These are phyloP conservation scores for Thera obeliscata DNA, from an alignment of 2,888 invertebrate species.

Conservation along the genomic window DNA sequence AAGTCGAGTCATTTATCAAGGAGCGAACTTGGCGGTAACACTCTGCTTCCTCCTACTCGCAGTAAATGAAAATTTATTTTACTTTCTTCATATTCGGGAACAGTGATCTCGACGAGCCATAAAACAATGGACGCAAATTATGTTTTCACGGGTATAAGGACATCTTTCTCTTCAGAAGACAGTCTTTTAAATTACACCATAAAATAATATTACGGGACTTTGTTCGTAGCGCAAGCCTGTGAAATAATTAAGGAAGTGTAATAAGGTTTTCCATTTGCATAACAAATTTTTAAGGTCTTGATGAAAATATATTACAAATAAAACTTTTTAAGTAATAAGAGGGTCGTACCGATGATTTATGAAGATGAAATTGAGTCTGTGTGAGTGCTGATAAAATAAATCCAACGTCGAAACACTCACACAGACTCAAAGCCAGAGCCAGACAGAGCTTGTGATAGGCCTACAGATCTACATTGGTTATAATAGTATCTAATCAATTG, in stretches of 20 bases:
- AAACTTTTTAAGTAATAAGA: constrained; percentile 68
- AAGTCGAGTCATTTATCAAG: constrained; percentile 50
- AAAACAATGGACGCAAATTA: constrained; percentile 55
- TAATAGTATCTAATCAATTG: too few relatives aligned
- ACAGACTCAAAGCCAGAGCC: too few relatives aligned
- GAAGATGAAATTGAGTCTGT: constrained; percentile 36
- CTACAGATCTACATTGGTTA: too few relatives aligned
- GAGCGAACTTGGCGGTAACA: constrained; percentile 39
- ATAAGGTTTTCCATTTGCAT: constrained; percentile 77
- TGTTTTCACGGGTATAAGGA: constrained; percentile 50
- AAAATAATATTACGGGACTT: constrained; percentile 70
- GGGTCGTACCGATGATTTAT: constrained; percentile 47
- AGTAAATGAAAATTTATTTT: constrained; percentile 46
- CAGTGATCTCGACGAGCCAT: constrained; percentile 44
- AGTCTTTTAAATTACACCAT: constrained; percentile 72
- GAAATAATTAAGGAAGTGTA: constrained; percentile 79
- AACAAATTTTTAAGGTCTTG: constrained; percentile 67
- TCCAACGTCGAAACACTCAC: too few relatives aligned
- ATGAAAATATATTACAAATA: constrained; percentile 62
- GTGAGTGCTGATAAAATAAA: background rate
- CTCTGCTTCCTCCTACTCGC: constrained; percentile 21
- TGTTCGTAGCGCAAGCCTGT: constrained; percentile 64
- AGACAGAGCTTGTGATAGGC: too few relatives aligned
- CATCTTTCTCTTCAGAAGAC: constrained; percentile 60
- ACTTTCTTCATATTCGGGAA: constrained; percentile 43